phyloP scores from a whole-genome alignment of 1,140 invertebrate genomes.

The Nylanderia fulva region DNA sequence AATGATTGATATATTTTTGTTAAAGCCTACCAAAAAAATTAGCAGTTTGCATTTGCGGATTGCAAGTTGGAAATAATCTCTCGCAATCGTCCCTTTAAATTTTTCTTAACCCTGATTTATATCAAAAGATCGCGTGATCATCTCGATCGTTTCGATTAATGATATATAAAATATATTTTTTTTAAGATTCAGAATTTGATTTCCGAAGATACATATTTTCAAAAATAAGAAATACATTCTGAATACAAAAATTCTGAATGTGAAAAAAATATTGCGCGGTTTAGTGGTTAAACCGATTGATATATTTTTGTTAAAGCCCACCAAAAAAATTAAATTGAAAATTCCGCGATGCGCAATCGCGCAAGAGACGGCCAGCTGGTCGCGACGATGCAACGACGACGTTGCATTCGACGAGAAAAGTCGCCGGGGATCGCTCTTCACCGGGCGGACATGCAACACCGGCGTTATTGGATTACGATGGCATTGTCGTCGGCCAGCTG shows the following conservation, averaged over 20 bases:
- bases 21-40: background rate
- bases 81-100: background rate
- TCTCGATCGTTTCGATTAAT: background rate
- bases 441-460: constrained; percentile 59
- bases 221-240: background rate
- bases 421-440: constrained; percentile 46
- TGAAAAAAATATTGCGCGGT: background rate
- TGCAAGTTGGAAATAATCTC: background rate
- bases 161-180: too few relatives aligned
- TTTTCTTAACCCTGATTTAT: background rate
- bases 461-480: constrained; percentile 80
- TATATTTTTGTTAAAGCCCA: background rate
- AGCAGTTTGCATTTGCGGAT: too few relatives aligned
- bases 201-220: too few relatives aligned
- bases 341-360: constrained; percentile 21
- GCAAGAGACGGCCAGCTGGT: constrained; percentile 43
- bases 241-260: background rate
- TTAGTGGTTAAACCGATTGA: background rate
- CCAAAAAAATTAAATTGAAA: background rate
- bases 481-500: constrained; percentile 76
- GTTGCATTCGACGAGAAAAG: constrained; percentile 26
- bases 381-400: constrained; percentile 40
- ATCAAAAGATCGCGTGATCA: background rate
- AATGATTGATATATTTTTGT: background rate
- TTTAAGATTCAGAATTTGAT: too few relatives aligned